phyloP scores from a whole-genome alignment of 2,888 invertebrate species.

The Pyrgus malvae region DNA sequence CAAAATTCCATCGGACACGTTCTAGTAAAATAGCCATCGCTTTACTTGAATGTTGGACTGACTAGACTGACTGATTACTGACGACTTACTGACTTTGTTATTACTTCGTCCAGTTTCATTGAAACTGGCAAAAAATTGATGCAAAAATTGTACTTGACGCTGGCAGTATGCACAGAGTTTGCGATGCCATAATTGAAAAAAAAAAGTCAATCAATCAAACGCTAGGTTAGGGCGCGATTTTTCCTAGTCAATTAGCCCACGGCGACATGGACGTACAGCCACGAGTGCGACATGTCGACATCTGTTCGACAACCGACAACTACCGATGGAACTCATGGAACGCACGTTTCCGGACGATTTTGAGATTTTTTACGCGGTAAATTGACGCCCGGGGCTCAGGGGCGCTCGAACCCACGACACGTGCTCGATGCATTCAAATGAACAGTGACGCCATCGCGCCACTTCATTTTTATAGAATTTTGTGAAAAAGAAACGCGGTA shows the following conservation, averaged over 20 bases:
- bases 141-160: too few relatives aligned
- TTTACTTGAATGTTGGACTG: too few relatives aligned
- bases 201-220: constrained; percentile 28
- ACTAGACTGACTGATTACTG: too few relatives aligned
- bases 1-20: too few relatives aligned
- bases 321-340: constrained; percentile 67
- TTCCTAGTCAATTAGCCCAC: constrained; percentile 71
- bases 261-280: constrained; percentile 48
- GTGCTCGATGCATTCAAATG: constrained; percentile 46
- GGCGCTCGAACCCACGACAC: constrained; percentile 48
- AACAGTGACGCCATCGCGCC: constrained; percentile 8
- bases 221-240: constrained; percentile 35
- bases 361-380: constrained; percentile 65
- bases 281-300: constrained; percentile 70
- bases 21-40: too few relatives aligned
- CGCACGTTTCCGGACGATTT: constrained; percentile 69
- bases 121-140: too few relatives aligned
- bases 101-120: too few relatives aligned
- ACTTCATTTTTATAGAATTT: constrained; percentile 15
- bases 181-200: too few relatives aligned
- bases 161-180: too few relatives aligned
- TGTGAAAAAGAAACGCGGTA: neutral
- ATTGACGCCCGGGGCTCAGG: constrained; percentile 57
- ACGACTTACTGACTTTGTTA: too few relatives aligned
- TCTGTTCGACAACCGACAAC: constrained; percentile 62